Conservation (phyloP, 2,888 invertebrate genomes). For the Dicyrtoma fusca region DNA sequence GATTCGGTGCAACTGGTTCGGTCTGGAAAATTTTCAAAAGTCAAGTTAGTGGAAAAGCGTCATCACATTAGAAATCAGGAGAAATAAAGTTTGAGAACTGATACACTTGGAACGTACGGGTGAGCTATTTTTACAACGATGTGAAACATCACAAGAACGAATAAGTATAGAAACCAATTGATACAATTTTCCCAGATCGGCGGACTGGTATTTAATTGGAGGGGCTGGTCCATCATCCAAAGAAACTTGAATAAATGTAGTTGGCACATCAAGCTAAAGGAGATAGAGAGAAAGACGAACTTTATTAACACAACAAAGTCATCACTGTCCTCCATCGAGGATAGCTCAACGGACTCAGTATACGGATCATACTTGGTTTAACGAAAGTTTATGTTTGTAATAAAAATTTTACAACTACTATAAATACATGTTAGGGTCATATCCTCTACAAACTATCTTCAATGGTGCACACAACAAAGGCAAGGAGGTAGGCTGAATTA, state of each 20-base stretch:
- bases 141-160: conserved; percentile 89
- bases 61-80: too few species aligned
- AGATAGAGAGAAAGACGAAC: background rate
- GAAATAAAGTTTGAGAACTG: background rate
- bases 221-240: conserved; percentile 91
- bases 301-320: too few species aligned
- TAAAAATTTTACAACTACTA: background rate
- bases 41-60: too few species aligned
- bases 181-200: conserved; percentile 90
- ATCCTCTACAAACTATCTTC: too few species aligned
- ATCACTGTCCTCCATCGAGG: background rate
- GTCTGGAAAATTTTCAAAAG: conserved; percentile 28
- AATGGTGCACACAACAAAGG: too few species aligned
- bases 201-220: conserved; percentile 93
- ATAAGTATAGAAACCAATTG: conserved; percentile 87
- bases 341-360: too few species aligned
- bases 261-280: conserved; percentile 81
- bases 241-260: conserved; percentile 86
- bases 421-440: too few species aligned
- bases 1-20: conserved; percentile 44
- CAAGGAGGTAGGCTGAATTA: background rate
- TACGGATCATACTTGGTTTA: too few species aligned
- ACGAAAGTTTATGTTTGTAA: background rate
- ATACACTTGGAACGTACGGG: conserved; percentile 10
- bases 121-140: conserved; percentile 67